These are phyloP conservation scores for Philonicus albiceps DNA, from an alignment of 2,888 invertebrate genomes.

Conservation along the genomic window DNA sequence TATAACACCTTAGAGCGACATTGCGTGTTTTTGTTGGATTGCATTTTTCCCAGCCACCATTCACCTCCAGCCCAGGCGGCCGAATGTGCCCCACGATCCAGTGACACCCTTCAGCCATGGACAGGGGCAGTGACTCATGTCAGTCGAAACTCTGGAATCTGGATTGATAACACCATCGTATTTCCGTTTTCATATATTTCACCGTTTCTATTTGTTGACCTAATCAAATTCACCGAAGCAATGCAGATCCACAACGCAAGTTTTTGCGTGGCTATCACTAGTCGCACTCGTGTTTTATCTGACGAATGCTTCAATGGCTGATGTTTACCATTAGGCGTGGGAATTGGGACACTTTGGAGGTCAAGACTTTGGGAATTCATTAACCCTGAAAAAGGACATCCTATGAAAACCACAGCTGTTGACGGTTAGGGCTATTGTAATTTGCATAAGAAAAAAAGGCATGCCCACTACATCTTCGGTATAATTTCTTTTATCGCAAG, in stretches of 20 bases:
- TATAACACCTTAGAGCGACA: not conserved
- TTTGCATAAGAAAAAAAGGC: not conserved
- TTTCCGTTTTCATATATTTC: not conserved
- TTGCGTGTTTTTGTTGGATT: not conserved
- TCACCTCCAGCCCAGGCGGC: not conserved
- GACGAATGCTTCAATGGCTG: not conserved
- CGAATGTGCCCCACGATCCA: not conserved
- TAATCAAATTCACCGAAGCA: not conserved
- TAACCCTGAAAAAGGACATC: not conserved
- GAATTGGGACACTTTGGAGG: not conserved
- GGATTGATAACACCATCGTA: not conserved
- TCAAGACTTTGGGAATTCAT: not conserved
- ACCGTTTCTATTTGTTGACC: not conserved
- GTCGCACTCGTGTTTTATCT: not conserved
- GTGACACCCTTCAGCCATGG: not conserved
- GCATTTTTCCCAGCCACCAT: not conserved
- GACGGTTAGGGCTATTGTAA: not conserved
- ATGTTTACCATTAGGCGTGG: not conserved
- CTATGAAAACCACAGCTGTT: not conserved
- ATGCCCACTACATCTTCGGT: not conserved
- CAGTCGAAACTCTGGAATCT: not conserved
- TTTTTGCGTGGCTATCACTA: not conserved
- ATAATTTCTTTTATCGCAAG: not conserved
- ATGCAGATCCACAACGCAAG: not conserved
- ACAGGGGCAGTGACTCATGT: not conserved